These are phyloP conservation scores for Hoplodrina blanda DNA, from an alignment of 2,888 invertebrate genomes.

Conservation along the genomic window DNA sequence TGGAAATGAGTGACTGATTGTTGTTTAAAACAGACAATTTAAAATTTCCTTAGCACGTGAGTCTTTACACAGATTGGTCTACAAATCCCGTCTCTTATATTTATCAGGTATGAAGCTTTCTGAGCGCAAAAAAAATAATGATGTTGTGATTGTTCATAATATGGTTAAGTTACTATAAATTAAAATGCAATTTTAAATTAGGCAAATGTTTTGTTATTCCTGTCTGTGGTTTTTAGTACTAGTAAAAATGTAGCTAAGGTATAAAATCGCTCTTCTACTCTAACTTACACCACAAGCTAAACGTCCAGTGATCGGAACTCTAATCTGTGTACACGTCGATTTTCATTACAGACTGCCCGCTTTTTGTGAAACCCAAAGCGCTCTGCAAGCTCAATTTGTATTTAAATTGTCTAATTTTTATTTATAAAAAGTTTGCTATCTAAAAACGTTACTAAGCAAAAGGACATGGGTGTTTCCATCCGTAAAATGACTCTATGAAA, in stretches of 20 bases:
- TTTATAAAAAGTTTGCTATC: constrained; percentile 8
- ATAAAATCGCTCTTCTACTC: constrained; percentile 12
- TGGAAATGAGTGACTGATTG: too few relatives aligned
- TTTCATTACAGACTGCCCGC: constrained; percentile 82
- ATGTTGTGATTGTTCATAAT: too few relatives aligned
- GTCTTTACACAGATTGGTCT: not conserved
- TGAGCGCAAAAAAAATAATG: too few relatives aligned
- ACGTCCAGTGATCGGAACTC: constrained; percentile 71
- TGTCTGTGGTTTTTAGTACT: too few relatives aligned
- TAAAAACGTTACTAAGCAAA: not conserved
- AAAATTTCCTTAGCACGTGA: not conserved
- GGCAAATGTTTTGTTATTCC: too few relatives aligned
- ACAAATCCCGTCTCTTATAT: too few relatives aligned
- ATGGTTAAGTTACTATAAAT: too few relatives aligned
- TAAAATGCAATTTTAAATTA: too few relatives aligned
- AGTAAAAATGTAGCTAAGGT: not conserved
- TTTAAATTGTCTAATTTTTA: constrained; percentile 65
- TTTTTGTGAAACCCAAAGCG: constrained; percentile 74
- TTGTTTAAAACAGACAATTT: too few relatives aligned
- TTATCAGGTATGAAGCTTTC: too few relatives aligned
- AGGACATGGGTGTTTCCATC: constrained; percentile 20
- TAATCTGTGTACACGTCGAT: constrained; percentile 83
- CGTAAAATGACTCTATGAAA: constrained; percentile 36
- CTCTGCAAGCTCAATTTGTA: constrained; percentile 75
- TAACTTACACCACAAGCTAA: constrained; percentile 56